Conservation (phyloP, 92 coral and sea anemone species). For the Parazoanthus darwini region DNA sequence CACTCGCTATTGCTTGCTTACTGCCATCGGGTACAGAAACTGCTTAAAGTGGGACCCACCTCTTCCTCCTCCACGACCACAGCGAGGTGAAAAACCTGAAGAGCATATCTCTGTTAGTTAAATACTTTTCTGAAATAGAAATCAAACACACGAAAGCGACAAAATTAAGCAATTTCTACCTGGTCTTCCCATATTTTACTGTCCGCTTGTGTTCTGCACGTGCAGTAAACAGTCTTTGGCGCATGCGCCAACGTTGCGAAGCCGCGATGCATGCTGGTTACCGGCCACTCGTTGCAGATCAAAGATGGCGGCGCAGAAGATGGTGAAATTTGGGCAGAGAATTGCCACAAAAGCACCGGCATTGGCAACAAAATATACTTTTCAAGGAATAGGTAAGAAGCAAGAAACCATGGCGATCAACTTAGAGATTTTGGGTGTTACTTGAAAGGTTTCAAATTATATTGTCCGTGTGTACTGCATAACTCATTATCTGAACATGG, state of each 20-base stretch:
- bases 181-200: constrained; percentile 92
- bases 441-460: not conserved
- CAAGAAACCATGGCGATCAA: not conserved
- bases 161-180: constrained; percentile 52
- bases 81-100: constrained; percentile 96
- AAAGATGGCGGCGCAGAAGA: constrained; percentile 97
- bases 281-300: constrained; percentile 56
- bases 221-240: constrained; percentile 59
- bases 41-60: no score
- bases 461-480: not conserved
- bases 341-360: constrained; percentile 78
- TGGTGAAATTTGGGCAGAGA: constrained; percentile 77
- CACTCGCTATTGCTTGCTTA: no score
- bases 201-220: constrained; percentile 61
- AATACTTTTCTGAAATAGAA: not conserved
- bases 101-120: not conserved
- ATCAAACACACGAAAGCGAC: not conserved
- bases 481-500: no score
- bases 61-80: constrained; percentile 82
- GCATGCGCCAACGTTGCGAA: constrained; percentile 53
- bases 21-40: no score
- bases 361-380: constrained; percentile 78
- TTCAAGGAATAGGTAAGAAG: constrained; percentile 84
- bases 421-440: not conserved
- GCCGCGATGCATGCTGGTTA: constrained; percentile 63